phyloP scores from a whole-genome alignment of 2,797 vertebrate genomes.

The Halcyon smyrnensis region DNA sequence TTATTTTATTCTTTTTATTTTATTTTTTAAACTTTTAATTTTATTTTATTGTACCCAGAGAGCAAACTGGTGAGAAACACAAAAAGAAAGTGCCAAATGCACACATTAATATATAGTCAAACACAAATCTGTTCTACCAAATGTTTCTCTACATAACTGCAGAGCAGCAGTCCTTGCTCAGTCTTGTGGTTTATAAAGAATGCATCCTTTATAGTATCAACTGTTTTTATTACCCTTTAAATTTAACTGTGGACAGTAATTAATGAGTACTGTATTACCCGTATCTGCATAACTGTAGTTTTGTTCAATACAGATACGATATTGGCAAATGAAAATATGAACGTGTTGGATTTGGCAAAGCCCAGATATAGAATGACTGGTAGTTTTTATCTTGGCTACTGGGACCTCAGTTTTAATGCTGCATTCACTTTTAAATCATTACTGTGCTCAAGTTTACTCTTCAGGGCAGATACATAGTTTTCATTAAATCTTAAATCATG shows the following conservation, averaged over 20 bases:
- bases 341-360: neutral
- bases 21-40: neutral
- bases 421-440: neutral
- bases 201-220: neutral
- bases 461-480: neutral
- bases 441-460: neutral
- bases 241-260: neutral
- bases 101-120: neutral
- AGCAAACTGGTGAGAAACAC: neutral
- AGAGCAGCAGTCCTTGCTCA: neutral
- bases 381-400: neutral
- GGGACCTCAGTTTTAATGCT: neutral
- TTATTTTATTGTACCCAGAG: neutral
- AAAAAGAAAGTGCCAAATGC: neutral
- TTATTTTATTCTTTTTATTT: neutral
- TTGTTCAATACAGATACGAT: neutral
- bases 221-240: constrained; percentile 2
- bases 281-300: neutral
- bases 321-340: neutral
- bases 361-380: neutral
- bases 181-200: neutral
- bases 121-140: neutral
- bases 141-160: neutral
- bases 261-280: neutral
- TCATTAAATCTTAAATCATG: neutral